Evolutionary conservation across 2,113 vertebrate species (phyloP).

Genomic region (Galemys pyrenaicus): DNA sequence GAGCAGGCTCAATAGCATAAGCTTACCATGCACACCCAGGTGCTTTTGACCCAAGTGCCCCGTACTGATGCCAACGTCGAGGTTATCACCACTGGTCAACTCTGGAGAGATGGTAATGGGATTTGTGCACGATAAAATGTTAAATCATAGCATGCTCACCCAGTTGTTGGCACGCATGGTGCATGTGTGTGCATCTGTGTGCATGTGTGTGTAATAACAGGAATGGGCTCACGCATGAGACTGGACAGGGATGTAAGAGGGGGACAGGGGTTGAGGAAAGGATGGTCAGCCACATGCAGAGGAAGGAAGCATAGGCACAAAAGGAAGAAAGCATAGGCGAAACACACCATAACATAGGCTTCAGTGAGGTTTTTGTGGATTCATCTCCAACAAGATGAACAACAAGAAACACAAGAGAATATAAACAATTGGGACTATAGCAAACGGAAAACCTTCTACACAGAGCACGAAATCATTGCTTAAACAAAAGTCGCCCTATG

Average conservation of each 20-base stretch:
- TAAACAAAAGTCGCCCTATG: too few species aligned
- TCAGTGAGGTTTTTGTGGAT: too few species aligned
- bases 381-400: too few species aligned
- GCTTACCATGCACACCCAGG: background rate
- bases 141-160: background rate
- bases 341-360: too few species aligned
- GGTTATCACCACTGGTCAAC: background rate
- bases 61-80: background rate
- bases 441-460: too few species aligned
- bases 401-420: too few species aligned
- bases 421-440: too few species aligned
- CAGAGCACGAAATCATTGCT: too few species aligned
- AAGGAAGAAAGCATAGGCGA: too few species aligned
- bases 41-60: background rate
- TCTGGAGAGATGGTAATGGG: background rate
- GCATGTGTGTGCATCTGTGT: background rate
- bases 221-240: background rate
- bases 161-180: background rate
- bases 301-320: too few species aligned
- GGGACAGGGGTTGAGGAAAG: background rate
- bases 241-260: background rate
- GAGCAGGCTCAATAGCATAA: background rate
- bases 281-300: background rate
- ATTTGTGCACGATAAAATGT: background rate
- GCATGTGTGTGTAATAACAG: background rate